A percentile compares a stretch with the other conserved stretches of the same genome.
Evolutionary conservation across 2,113 vertebrate genomes (phyloP).

Genomic region (Oceanodroma tethys): DNA sequence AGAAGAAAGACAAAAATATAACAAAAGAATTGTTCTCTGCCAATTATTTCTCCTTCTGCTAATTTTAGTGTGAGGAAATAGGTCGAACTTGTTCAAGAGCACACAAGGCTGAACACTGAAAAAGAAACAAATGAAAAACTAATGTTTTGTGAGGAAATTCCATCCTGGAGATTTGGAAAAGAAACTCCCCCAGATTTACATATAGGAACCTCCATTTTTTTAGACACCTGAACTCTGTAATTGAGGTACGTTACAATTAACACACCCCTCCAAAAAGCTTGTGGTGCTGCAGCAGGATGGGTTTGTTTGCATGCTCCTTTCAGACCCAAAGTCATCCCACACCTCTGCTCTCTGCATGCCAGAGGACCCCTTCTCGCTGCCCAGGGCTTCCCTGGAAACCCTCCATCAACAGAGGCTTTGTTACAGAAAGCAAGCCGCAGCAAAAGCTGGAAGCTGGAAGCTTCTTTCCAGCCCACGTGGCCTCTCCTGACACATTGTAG

Average conservation of each 20-base stretch:
- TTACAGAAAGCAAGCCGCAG: background rate
- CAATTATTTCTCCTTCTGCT: background rate
- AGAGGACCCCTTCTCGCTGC: background rate
- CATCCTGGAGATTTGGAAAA: background rate
- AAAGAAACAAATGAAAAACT: background rate
- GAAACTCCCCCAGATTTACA: background rate
- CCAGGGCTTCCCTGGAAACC: background rate
- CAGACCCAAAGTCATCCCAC: background rate
- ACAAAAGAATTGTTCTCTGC: background rate
- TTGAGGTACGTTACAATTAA: background rate
- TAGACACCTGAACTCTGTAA: background rate
- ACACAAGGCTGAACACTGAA: background rate
- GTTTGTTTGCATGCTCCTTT: background rate
- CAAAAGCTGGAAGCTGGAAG: too few relatives aligned
- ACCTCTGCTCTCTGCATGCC: background rate
- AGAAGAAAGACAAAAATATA: background rate
- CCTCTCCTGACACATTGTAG: background rate
- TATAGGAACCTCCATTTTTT: background rate
- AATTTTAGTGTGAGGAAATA: background rate
- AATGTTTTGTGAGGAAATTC: background rate
- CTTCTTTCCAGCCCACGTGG: rapidly evolving
- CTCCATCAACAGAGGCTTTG: background rate
- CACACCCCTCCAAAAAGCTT: background rate
- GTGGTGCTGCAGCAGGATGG: background rate
- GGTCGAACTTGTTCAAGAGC: background rate